Percentiles rank a stretch among this genome's conserved stretches.
Conservation (phyloP, 2,113 vertebrate species). For the Cacatua alba region DNA sequence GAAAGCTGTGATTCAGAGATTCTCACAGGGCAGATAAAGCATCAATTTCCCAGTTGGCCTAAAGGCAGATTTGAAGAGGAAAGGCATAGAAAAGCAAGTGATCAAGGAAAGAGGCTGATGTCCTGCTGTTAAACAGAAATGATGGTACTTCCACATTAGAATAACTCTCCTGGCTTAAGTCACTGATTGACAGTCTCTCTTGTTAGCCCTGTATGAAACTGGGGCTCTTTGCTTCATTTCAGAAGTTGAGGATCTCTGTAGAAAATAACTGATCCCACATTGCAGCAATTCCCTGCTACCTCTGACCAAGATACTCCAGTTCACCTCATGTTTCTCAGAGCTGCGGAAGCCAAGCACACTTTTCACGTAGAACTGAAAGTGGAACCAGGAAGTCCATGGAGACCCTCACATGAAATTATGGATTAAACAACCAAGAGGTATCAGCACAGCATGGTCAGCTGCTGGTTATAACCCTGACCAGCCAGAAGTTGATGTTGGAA, state of each 20-base stretch:
- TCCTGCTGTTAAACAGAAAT: not conserved
- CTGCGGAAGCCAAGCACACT: not conserved
- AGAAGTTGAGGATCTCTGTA: not conserved
- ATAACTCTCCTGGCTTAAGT: not conserved
- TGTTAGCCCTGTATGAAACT: not conserved
- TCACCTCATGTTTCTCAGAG: not conserved
- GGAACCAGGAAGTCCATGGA: not conserved
- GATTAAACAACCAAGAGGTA: not conserved
- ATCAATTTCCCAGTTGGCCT: not conserved
- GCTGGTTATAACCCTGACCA: not conserved
- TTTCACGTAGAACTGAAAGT: not conserved
- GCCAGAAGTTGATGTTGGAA: not conserved
- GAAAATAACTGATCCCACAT: not conserved
- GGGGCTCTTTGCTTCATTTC: not conserved
- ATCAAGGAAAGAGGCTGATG: not conserved
- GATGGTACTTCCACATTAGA: not conserved
- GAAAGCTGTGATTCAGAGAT: not conserved
- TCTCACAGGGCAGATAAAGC: not conserved
- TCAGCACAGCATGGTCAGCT: not conserved
- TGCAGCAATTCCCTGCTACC: not conserved
- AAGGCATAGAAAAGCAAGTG: not conserved
- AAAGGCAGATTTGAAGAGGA: not conserved
- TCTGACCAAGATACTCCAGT: not conserved
- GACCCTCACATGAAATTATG: not conserved
- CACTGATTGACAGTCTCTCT: not conserved